Percentiles rank a stretch among this genome's conserved stretches.
Evolutionary conservation across 2,113 vertebrate species (phyloP).

Genomic region (Amphilophus citrinellus): DNA sequence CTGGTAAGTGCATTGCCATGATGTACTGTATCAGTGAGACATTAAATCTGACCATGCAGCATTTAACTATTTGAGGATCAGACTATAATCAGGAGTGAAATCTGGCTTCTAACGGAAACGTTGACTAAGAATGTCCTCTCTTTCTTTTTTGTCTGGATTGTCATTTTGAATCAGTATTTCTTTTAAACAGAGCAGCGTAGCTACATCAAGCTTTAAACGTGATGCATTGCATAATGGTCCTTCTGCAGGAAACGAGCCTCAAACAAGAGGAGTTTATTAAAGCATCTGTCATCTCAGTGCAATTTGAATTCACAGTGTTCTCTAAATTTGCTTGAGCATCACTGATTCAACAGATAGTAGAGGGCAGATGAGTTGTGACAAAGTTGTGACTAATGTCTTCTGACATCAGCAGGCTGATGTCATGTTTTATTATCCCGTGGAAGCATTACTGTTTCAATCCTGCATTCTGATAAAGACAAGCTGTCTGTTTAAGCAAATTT

Average conservation of each 20-base stretch:
- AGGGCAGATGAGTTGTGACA: slow-evolving; percentile 60
- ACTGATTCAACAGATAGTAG: slow-evolving; percentile 67
- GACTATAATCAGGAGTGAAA: slow-evolving; percentile 13
- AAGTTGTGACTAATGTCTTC: slow-evolving; percentile 68
- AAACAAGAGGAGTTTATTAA: slow-evolving; percentile 3
- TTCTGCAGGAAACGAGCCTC: slow-evolving; percentile 22
- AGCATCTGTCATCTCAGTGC: slow-evolving; percentile 3
- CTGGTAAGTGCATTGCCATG: slow-evolving; percentile 66
- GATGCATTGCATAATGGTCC: slow-evolving; percentile 9
- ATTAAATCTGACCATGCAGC: slow-evolving; percentile 78
- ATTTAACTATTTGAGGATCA: slow-evolving; percentile 74
- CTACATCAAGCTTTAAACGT: slow-evolving; percentile 16
- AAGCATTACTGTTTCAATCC: slow-evolving; percentile 29
- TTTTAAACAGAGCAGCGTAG: slow-evolving; percentile 1
- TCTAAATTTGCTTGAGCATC: slow-evolving; percentile 17
- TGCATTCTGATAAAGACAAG: slow-evolving; percentile 49
- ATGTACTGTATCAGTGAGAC: slow-evolving; percentile 59
- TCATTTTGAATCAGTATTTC: slow-evolving; percentile 17
- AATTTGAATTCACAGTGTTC: slow-evolving; percentile 1
- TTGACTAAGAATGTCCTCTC: slow-evolving; percentile 10
- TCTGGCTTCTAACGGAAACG: slow-evolving; percentile 42
- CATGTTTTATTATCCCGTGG: slow-evolving; percentile 62
- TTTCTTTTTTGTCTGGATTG: not conserved
- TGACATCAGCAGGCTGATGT: slow-evolving; percentile 69
- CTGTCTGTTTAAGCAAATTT: slow-evolving; percentile 29